Base-by-base conservation (phyloP, 1,140 invertebrate species). In the Odontomachus brunneus region DNA sequence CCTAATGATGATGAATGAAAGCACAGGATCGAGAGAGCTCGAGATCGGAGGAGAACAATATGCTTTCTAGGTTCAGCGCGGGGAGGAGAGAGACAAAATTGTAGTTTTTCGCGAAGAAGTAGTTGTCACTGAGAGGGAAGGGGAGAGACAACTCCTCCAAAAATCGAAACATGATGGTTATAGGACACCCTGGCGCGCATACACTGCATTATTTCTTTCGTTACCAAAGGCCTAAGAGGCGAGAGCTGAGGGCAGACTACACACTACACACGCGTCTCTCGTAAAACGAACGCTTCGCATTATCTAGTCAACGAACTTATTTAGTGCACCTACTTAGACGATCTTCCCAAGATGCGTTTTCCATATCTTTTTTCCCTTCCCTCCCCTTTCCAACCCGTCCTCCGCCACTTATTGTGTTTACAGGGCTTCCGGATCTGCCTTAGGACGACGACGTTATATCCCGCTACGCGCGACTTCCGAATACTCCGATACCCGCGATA, bases 271-370 rank as follows among this genome's bases (percentile, higher is more conserved):
- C 24, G 24, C 29, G 72, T 53, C n/a, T n/a, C n/a, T n/a, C 26
- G 24, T 83, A 2, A n/a, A n/a, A 51, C 49, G 65, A 33, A 55
- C 9, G 57, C 53, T 66, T 86, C 73, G 78, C 82, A 55, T 83
- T 67, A 87, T 87, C 82, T 87, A 87, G 85, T 87, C 85, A 88
- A 88, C 86, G 86, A 88, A 87, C 49, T 76, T 78, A 60, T 29
- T 65, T 85, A 71, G 63, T 51, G 62, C 69, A 29, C 24, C 17
- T 44, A 5, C 9, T 44, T 44, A 44, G 67, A 55, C 24, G 62
- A 72, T 33, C 51, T n/a, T 55, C 80, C 53, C 73, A 63, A 85
- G n/a, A n/a, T n/a, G n/a, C n/a, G n/a, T n/a, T 86, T 62, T 1
- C 14, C 29, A 15, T 26, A 74, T 74, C 62, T 24, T 55, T 74